Evolutionary conservation across 2,113 vertebrate species (phyloP), one percentile per base, ranked within the genome.

Genomic region (Xiphophorus maculatus): DNA sequence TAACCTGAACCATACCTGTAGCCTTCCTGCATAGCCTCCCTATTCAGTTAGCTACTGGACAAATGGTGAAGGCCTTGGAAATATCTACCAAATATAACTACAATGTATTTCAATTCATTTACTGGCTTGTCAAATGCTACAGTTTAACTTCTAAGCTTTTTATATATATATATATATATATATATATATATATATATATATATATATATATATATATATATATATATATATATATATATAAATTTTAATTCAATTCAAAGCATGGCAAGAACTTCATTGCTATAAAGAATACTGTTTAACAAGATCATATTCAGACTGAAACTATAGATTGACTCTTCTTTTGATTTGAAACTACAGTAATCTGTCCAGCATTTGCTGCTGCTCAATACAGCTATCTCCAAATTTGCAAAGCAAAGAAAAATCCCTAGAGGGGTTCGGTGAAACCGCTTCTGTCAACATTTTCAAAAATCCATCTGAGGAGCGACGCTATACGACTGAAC

Each of bases 401-500:
- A 70, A 25, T 77, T 33, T 67, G 51, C 63, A 60, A 64, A 70
- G 37, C 37, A 48, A 74, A 69, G 85, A 80, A 85, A 71, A 82
- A 48, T 70, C 61, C 70, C 58, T 3, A 37, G 27, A 37, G 54
- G 75, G 63, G 64, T 30, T 63, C 48, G 80, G 78, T 42, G 58
- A 82, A 86, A 74, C 11, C 27, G 25, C 64, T 80, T 76, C 68
- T 73, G 65, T 83, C 67, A 77, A 74, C 77, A 28, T 33, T 74
- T 60, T 84, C 79, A 81, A 58, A 71, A 71, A 83, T 74, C 61
- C 83, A 90, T 75, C 89, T 35, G n/a, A 82, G 77, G 72, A 87
- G 84, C 68, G 27, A 83, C 79, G 83, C 83, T 88, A 89, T 79
- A 67, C 67, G 35, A 74, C 85, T 84, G 82, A 89, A 85, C 83